Evolutionary conservation across 2,113 vertebrate genomes (phyloP).

Genomic region (Myrmecobius fasciatus): DNA sequence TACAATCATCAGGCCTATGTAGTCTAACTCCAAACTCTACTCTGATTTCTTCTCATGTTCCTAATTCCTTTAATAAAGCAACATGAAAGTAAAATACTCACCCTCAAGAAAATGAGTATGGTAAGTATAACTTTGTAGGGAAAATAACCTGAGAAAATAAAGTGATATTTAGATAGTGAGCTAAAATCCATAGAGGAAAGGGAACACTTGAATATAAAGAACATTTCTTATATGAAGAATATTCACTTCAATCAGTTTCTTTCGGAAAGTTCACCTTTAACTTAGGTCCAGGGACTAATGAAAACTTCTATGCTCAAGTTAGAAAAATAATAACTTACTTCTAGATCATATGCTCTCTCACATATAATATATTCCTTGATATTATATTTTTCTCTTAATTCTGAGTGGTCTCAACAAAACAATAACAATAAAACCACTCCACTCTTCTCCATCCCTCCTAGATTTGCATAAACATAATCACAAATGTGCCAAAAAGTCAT

Average conservation of each 20-base stretch:
- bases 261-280: background rate
- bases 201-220: background rate
- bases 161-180: background rate
- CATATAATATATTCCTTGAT: background rate
- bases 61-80: background rate
- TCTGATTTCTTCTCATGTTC: background rate
- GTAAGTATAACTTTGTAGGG: fast-evolving
- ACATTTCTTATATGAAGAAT: background rate
- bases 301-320: background rate
- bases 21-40: background rate
- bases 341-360: background rate
- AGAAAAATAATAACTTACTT: constrained; percentile 2
- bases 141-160: background rate
- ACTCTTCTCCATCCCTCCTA: background rate
- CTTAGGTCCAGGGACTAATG: background rate
- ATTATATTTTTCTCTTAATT: constrained; percentile 19
- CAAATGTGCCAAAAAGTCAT: background rate
- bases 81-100: background rate
- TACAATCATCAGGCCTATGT: background rate
- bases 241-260: constrained; percentile 24
- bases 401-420: background rate
- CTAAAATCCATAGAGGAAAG: background rate
- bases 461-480: background rate
- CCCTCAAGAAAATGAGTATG: background rate
- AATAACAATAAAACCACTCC: background rate